Evolutionary conservation across 2,888 invertebrate species (phyloP).

Genomic region (Toxonevra muliebris): DNA sequence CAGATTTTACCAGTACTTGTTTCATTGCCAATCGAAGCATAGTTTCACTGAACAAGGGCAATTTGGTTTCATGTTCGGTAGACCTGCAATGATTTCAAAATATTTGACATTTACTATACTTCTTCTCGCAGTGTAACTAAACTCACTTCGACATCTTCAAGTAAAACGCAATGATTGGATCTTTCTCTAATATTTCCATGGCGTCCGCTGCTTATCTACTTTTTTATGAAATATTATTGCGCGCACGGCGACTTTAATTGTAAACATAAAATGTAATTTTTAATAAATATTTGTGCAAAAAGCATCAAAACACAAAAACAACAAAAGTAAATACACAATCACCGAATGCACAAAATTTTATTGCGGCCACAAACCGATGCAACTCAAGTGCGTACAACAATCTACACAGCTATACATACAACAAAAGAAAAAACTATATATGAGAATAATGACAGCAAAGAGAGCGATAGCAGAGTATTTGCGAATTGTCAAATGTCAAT

Average conservation of each 20-base stretch:
- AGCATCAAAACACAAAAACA: too few relatives aligned
- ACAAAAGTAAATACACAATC: slow-evolving; percentile 10
- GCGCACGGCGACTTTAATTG: not conserved
- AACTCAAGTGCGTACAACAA: slow-evolving; percentile 11
- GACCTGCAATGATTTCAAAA: slow-evolving; percentile 28
- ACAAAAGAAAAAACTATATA: too few relatives aligned
- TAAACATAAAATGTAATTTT: not conserved
- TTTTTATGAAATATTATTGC: not conserved
- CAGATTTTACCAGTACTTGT: slow-evolving; percentile 28
- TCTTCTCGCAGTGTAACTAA: slow-evolving; percentile 11
- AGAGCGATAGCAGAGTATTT: too few relatives aligned
- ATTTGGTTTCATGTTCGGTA: slow-evolving; percentile 17
- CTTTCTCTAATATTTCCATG: slow-evolving; percentile 30
- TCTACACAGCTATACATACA: not conserved
- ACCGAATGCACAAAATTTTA: not conserved
- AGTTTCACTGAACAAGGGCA: slow-evolving; percentile 38
- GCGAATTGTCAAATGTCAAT: too few relatives aligned
- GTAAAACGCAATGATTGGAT: slow-evolving; percentile 38
- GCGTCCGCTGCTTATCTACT: not conserved
- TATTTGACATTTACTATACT: slow-evolving; percentile 13
- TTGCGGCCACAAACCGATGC: slow-evolving; percentile 25
- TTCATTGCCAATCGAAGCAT: slow-evolving; percentile 39
- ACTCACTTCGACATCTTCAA: slow-evolving; percentile 35
- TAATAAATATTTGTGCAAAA: not conserved
- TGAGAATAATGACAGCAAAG: too few relatives aligned